Conservation (phyloP, 2,888 invertebrate species). For the Sarcophaga carnaria region DNA sequence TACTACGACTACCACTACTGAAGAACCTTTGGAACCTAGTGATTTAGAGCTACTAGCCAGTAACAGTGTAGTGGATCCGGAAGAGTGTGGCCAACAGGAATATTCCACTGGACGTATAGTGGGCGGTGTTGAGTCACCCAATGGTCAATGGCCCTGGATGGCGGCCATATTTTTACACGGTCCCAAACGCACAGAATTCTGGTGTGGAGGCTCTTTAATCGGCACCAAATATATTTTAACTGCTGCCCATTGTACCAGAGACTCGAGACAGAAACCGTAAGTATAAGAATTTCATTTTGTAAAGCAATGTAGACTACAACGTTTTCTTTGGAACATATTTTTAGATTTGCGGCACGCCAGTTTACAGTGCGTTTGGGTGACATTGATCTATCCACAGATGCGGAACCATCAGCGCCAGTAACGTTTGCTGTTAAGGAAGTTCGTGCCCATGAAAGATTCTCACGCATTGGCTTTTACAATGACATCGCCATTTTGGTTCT, state of each 20-base stretch:
- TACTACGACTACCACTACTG: conserved; percentile 83
- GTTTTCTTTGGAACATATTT: conserved; percentile 65
- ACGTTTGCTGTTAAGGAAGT: conserved; percentile 90
- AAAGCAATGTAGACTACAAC: neutral
- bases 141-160: conserved; percentile 98
- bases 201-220: conserved; percentile 96
- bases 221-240: conserved; percentile 90
- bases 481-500: conserved; percentile 88
- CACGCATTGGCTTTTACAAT: conserved; percentile 95
- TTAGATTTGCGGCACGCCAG: conserved; percentile 92
- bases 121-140: conserved; percentile 92
- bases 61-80: conserved; percentile 79
- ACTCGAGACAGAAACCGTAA: conserved; percentile 94
- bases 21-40: conserved; percentile 76
- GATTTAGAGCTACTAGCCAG: conserved; percentile 74
- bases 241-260: conserved; percentile 96
- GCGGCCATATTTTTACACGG: conserved; percentile 96
- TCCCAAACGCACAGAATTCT: conserved; percentile 92
- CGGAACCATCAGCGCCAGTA: conserved; percentile 92
- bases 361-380: conserved; percentile 95
- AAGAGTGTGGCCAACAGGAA: conserved; percentile 91
- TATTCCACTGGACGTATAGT: conserved; percentile 94
- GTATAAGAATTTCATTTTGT: conserved; percentile 76
- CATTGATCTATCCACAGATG: conserved; percentile 91
- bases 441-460: conserved; percentile 92